Conservation (phyloP, 2,888 invertebrate species). For the Clostera curtula region DNA sequence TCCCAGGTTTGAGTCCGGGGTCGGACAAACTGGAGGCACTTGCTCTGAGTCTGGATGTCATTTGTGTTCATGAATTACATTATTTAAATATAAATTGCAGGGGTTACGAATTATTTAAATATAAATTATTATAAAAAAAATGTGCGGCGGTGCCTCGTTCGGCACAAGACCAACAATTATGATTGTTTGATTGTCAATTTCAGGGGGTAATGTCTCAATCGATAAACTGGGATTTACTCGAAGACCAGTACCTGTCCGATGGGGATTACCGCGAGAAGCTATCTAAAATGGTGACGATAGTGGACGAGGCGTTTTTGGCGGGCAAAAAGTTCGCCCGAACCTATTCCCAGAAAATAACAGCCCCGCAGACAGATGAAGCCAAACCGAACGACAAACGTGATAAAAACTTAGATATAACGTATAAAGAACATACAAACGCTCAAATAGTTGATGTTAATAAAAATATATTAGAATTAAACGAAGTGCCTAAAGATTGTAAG, state of each 20-base stretch:
- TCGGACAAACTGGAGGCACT: no score
- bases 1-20: no score
- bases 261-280: conserved; percentile 87
- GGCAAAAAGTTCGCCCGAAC: conserved; percentile 84
- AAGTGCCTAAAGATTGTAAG: conserved; percentile 29
- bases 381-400: background rate
- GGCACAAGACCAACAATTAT: background rate
- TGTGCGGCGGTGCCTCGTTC: no score
- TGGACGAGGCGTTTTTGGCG: conserved; percentile 82
- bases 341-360: conserved; percentile 51
- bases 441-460: conserved; percentile 31
- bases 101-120: no score
- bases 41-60: no score
- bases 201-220: conserved; percentile 97
- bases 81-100: no score
- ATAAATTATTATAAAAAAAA: no score
- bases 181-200: conserved; percentile 21
- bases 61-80: no score
- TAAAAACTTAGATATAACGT: conserved; percentile 5
- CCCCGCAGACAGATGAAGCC: conserved; percentile 2
- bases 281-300: conserved; percentile 88
- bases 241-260: conserved; percentile 90
- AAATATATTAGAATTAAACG: conserved; percentile 26
- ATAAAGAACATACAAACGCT: conserved; percentile 13
- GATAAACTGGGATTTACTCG: conserved; percentile 94